These are phyloP conservation scores for Cossypha niveicapilla DNA, from an alignment of 2,797 vertebrate species.

Conservation along the genomic window DNA sequence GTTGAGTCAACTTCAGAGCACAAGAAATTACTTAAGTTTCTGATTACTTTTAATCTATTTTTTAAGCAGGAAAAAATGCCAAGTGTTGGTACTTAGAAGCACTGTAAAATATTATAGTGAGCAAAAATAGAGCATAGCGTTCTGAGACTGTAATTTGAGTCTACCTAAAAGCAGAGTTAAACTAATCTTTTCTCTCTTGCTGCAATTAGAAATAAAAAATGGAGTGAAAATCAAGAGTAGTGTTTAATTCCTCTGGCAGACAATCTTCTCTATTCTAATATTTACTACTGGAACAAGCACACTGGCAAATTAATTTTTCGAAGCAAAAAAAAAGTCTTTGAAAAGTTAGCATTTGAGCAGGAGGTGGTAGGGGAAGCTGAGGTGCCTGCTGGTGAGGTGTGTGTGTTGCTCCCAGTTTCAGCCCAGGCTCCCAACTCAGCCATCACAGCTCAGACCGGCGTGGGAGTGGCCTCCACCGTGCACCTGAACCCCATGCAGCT, in stretches of 20 bases:
- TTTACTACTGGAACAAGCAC: not conserved
- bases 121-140: not conserved
- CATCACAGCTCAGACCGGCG: conserved; percentile 87
- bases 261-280: not conserved
- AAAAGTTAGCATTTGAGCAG: not conserved
- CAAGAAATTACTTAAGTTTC: not conserved
- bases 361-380: not conserved
- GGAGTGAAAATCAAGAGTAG: not conserved
- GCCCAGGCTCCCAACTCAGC: conserved; percentile 93
- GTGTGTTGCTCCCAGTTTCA: conserved; percentile 77
- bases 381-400: not conserved
- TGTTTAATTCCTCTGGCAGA: not conserved
- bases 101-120: not conserved
- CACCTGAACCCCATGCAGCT: conserved; percentile 98
- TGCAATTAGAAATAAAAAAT: not conserved
- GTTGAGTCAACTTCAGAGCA: not conserved
- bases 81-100: not conserved
- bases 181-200: not conserved
- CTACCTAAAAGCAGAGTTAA: not conserved
- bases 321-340: not conserved
- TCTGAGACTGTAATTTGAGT: not conserved
- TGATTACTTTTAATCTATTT: not conserved
- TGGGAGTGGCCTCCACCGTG: conserved; percentile 93
- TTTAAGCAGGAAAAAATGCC: not conserved
- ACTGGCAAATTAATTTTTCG: not conserved